Percentiles rank a stretch among this genome's conserved stretches.
Evolutionary conservation across 2,888 invertebrate species (phyloP).

Genomic region (Platycnemis pennipes): DNA sequence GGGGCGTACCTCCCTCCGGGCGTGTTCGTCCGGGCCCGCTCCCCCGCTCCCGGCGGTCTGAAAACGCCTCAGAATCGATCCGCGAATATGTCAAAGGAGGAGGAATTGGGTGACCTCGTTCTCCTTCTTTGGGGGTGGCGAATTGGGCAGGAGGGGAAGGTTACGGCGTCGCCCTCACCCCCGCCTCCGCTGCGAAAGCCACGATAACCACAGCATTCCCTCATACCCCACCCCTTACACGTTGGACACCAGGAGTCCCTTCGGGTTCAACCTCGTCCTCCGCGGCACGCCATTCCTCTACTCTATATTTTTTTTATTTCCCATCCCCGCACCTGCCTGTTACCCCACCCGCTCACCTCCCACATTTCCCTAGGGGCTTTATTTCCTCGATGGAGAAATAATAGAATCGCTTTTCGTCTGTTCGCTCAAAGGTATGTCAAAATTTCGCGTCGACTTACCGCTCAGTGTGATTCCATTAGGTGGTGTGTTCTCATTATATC

Average conservation of each 20-base stretch:
- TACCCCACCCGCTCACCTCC: background rate
- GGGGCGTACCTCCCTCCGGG: background rate
- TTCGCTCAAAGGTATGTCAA: background rate
- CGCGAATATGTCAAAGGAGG: slow-evolving; percentile 3
- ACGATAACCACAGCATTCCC: slow-evolving; percentile 21
- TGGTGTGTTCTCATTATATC: too few relatives aligned
- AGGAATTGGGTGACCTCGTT: slow-evolving; percentile 26
- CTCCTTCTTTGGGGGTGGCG: slow-evolving; percentile 3
- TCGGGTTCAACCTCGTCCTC: background rate
- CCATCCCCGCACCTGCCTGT: background rate
- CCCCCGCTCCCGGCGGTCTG: background rate
- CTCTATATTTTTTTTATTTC: background rate
- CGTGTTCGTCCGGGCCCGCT: background rate
- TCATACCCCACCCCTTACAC: background rate
- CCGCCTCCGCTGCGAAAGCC: background rate
- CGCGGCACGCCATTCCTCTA: slow-evolving; percentile 1
- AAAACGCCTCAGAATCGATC: background rate
- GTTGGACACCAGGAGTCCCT: background rate
- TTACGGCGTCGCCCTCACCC: background rate
- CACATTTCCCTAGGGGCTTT: background rate
- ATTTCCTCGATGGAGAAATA: background rate
- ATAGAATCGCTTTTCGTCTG: background rate
- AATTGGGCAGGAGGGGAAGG: background rate
- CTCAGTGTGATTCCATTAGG: too few relatives aligned
- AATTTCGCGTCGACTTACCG: background rate